Evolutionary conservation across 92 coral and sea anemone species (phyloP).

Genomic region (Bergia puertoricense): DNA sequence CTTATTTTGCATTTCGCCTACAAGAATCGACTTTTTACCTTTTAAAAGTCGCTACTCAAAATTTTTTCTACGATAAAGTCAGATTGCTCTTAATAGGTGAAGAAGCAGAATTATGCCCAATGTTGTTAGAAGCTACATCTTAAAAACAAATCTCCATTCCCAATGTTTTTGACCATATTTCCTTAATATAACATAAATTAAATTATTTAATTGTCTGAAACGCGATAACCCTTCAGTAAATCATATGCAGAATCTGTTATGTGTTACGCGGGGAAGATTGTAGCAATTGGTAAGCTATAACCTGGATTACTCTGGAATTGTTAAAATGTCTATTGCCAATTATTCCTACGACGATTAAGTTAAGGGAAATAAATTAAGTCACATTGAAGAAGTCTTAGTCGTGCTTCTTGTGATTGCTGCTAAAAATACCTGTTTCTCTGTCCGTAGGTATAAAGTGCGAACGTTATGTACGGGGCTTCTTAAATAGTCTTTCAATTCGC

Average conservation of each 20-base stretch:
- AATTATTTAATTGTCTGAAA: too few relatives aligned
- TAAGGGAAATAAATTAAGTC: neutral
- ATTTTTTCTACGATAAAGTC: neutral
- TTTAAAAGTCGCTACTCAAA: neutral
- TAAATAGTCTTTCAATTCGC: neutral
- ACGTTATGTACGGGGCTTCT: too few relatives aligned
- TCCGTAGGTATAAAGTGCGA: neutral
- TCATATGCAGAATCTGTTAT: neutral
- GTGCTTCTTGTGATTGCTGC: neutral
- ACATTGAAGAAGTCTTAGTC: too few relatives aligned
- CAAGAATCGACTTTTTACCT: neutral
- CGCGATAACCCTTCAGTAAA: neutral
- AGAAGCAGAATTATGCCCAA: too few relatives aligned
- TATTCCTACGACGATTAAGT: too few relatives aligned
- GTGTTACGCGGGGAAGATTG: neutral
- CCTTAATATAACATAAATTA: neutral
- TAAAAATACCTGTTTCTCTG: too few relatives aligned
- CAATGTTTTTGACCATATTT: too few relatives aligned
- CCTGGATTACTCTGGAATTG: neutral
- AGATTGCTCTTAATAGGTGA: too few relatives aligned
- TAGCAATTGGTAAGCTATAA: too few relatives aligned
- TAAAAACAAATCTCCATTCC: neutral
- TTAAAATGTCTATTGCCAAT: neutral
- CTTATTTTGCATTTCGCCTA: neutral
- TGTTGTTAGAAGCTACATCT: too few relatives aligned